Percentiles rank a stretch among this genome's conserved stretches.
Evolutionary conservation across 2,113 vertebrate species (phyloP).

Genomic region (Lophotis ruficrista): DNA sequence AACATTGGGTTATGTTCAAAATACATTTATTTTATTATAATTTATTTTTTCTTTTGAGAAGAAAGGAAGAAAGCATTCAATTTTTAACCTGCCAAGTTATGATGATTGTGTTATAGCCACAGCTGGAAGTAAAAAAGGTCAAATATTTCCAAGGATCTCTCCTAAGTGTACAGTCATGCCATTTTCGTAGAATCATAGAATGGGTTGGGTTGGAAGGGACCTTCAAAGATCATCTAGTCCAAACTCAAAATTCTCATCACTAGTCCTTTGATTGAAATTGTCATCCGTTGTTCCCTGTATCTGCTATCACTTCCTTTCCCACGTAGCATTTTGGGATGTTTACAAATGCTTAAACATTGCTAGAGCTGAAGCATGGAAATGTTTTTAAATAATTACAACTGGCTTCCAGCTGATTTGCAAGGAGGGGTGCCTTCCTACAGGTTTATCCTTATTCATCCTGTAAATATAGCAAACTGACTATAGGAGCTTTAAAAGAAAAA

Average conservation of each 20-base stretch:
- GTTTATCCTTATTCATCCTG: conserved; percentile 36
- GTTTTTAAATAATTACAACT: conserved; percentile 22
- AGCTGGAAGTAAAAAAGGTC: not conserved
- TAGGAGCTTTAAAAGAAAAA: not conserved
- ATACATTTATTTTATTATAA: not conserved
- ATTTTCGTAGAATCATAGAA: not conserved
- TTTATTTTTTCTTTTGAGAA: not conserved
- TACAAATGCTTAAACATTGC: not conserved
- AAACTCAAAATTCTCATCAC: not conserved
- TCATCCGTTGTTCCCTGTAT: not conserved
- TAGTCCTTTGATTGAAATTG: not conserved
- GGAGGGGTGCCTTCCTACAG: conserved; percentile 11
- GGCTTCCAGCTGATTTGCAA: conserved; percentile 45
- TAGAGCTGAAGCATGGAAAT: not conserved
- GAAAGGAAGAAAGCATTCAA: not conserved
- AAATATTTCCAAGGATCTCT: not conserved
- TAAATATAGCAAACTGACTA: not conserved
- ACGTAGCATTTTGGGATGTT: not conserved
- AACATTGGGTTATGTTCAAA: not conserved
- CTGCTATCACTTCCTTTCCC: not conserved
- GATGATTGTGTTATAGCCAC: fast-evolving
- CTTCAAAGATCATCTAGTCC: not conserved
- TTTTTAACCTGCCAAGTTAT: not conserved
- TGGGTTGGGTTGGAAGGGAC: not conserved
- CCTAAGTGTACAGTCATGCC: not conserved